These are phyloP conservation scores for Scaptomyza polygonia DNA, from an alignment of 2,888 invertebrate genomes.

Conservation along the genomic window DNA sequence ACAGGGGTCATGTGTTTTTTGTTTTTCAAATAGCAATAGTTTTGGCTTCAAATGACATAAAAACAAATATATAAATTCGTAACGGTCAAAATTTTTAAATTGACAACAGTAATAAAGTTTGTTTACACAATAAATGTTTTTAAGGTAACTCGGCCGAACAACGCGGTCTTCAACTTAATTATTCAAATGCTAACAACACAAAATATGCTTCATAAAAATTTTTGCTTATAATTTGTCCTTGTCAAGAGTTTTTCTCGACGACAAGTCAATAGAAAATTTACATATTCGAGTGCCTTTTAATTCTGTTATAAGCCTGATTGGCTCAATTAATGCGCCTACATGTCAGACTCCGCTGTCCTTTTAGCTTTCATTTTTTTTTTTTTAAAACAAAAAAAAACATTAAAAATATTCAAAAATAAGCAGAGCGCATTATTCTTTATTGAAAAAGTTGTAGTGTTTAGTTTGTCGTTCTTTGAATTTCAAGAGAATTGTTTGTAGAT, in stretches of 20 bases:
- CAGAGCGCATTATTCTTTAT: background rate
- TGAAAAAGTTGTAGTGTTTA: background rate
- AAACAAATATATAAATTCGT: background rate
- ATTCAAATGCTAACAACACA: too few species aligned
- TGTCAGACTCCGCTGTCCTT: conserved; percentile 1
- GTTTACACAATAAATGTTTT: background rate
- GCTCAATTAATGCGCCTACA: conserved; percentile 40
- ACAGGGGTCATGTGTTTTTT: too few species aligned
- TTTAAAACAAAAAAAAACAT: too few species aligned
- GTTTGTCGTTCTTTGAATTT: conserved; percentile 3
- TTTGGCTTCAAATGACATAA: background rate
- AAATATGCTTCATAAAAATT: background rate
- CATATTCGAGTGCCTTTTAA: conserved; percentile 24
- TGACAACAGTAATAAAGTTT: background rate
- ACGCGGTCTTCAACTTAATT: too few species aligned
- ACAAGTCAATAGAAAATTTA: conserved; percentile 30
- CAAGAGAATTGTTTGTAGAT: background rate
- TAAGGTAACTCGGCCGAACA: background rate
- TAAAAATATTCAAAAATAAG: background rate
- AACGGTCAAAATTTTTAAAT: background rate
- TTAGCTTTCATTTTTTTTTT: background rate
- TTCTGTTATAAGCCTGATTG: background rate
- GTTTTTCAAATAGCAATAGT: background rate
- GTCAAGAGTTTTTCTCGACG: background rate
- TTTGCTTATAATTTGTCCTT: background rate